phyloP scores from a whole-genome alignment of 1,140 invertebrate genomes.

The Drosophila serrata region DNA sequence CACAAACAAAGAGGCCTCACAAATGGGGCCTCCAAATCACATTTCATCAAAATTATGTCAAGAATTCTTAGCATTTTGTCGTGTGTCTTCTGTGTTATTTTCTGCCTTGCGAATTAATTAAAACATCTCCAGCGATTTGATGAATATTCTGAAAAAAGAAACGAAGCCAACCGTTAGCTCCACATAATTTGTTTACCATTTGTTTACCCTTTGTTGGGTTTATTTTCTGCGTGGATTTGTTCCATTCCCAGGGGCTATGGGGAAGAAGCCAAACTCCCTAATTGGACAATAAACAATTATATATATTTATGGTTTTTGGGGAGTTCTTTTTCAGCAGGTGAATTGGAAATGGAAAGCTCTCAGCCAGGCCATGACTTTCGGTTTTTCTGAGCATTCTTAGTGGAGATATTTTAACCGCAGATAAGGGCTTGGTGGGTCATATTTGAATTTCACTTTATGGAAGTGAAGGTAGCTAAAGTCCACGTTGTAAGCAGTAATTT shows the following conservation, averaged over 20 bases:
- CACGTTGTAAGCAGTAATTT: conserved; percentile 5
- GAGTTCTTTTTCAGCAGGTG: conserved; percentile 34
- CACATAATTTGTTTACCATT: conserved; percentile 56
- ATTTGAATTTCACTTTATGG: conserved; percentile 46
- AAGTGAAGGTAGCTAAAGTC: conserved; percentile 15
- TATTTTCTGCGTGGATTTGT: conserved; percentile 10
- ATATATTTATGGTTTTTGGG: conserved; percentile 36
- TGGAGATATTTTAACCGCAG: conserved; percentile 18
- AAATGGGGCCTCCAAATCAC: conserved; percentile 27
- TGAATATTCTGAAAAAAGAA: conserved; percentile 41
- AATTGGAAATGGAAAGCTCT: conserved; percentile 65
- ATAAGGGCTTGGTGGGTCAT: conserved; percentile 12
- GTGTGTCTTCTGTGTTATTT: conserved; percentile 11
- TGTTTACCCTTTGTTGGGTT: conserved; percentile 9
- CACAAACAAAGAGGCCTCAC: conserved; percentile 24
- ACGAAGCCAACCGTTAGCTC: conserved; percentile 67
- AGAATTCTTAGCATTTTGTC: conserved; percentile 20
- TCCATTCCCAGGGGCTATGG: conserved; percentile 28
- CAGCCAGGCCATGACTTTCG: conserved; percentile 50
- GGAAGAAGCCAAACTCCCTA: conserved; percentile 14
- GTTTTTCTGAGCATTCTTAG: conserved; percentile 48
- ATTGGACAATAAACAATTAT: conserved; percentile 57
- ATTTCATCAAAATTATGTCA: conserved; percentile 58
- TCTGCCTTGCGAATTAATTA: conserved; percentile 45
- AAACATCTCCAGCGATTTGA: conserved; percentile 51